Evolutionary conservation across 2,113 vertebrate species (phyloP).

Genomic region (Speoplatyrhinus poulsoni): DNA sequence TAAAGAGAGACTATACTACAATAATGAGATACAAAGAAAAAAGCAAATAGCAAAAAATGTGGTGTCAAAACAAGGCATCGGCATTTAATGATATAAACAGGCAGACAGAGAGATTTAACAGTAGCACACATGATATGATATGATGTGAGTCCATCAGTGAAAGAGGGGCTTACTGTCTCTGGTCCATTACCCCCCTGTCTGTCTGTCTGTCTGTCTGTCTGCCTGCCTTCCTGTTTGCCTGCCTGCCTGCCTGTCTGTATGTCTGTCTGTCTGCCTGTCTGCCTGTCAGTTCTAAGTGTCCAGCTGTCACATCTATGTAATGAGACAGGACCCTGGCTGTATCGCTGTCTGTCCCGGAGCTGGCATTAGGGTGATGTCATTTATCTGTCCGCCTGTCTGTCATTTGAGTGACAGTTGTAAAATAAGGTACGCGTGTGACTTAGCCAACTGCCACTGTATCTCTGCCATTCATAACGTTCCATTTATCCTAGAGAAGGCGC

Average conservation of each 20-base stretch:
- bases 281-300: slow-evolving; percentile 10
- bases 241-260: slow-evolving; percentile 32
- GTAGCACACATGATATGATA: slow-evolving; percentile 23
- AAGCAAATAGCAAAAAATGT: background rate
- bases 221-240: background rate
- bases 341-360: slow-evolving; percentile 45
- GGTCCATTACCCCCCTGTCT: background rate
- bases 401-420: slow-evolving; percentile 47
- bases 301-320: slow-evolving; percentile 55
- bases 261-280: slow-evolving; percentile 29
- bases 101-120: background rate
- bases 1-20: background rate
- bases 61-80: too few species aligned
- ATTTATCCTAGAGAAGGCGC: slow-evolving; percentile 1
- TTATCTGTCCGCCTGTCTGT: slow-evolving; percentile 30
- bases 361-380: slow-evolving; percentile 66
- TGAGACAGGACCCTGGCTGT: slow-evolving; percentile 25
- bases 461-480: slow-evolving; percentile 21
- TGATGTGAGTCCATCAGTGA: too few species aligned
- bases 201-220: too few species aligned
- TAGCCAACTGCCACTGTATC: background rate
- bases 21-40: background rate
- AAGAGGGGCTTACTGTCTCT: slow-evolving; percentile 26
- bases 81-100: background rate
- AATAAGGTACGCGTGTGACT: slow-evolving; percentile 21